Base-by-base conservation (phyloP, 2,888 invertebrate species). In the Drosophila testacea region DNA sequence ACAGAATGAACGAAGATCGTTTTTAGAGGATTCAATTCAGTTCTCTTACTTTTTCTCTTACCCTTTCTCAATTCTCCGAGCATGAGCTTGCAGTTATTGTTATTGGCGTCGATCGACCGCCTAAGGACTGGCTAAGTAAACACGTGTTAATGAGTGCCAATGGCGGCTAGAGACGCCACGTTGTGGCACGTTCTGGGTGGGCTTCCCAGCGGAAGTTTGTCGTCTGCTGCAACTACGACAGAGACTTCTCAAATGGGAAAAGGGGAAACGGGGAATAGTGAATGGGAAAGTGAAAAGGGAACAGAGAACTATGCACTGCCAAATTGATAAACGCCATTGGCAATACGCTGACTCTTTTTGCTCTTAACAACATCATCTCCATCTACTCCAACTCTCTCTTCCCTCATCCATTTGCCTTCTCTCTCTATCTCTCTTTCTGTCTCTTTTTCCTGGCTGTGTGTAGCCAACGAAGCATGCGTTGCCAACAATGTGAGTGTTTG, bases 281-380 rank as follows among this genome's bases (percentile, higher is more conserved):
- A 5, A 22, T 5, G 0, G 22, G 27, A 11, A 2, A 6, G 10
- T 11, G 10, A 16, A 30, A 5, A 39, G 39, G 28, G 5, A 39
- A 30, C 7, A 41, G 16, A 5, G 3, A 36, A 52, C 27, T 28
- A 42, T 41, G 44, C 70, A 47, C 57, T 60, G 73, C 64, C 75
- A 88, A 88, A 86, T 88, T 86, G 86, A 86, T 86, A 88, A 88
- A 86, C 83, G 90, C 86, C 86, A 89, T 89, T 88, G 87, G 89
- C 90, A 77, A 83, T 66, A 56, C 52, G 51, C 60, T 50, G 44
- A 42, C 46, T 63, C 34, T n/a, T 34, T 27, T n/a, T n/a, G 6
- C 36, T 51, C 13, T 39, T 27, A 13, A 16, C 28, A 28, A 16
- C 11, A 27, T 11, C 30, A 44, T 11, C 16, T 16, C 4, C 27